Percentiles rank a stretch among this genome's conserved stretches.
These are phyloP conservation scores for Enteromius treurensis DNA, from an alignment of 2,797 vertebrate genomes.

Conservation along the genomic window DNA sequence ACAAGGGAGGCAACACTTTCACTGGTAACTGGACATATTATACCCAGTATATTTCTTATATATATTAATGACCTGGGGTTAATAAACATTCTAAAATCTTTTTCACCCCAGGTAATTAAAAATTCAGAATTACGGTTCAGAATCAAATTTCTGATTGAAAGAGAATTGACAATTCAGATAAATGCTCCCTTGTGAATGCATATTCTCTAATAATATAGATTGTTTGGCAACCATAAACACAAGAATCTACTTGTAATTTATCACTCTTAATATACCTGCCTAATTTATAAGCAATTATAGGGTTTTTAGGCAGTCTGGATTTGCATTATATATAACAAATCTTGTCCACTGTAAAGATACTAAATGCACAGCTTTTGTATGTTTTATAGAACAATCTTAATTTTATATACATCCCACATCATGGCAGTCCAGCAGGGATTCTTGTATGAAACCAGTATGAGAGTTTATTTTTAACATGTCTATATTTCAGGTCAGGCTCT, in stretches of 20 bases:
- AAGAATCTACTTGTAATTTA: neutral
- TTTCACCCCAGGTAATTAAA: no score
- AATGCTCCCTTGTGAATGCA: neutral
- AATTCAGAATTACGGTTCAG: neutral
- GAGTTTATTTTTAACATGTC: slow-evolving; percentile 4
- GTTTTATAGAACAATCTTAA: neutral
- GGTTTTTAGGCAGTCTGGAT: neutral
- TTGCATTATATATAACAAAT: neutral
- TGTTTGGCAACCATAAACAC: neutral
- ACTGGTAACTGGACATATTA: slow-evolving; percentile 48
- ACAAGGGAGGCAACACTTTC: slow-evolving; percentile 94
- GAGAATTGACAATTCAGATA: neutral
- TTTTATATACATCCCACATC: neutral
- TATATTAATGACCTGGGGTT: neutral
- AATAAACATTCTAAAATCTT: neutral
- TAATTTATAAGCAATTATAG: neutral
- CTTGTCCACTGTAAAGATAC: neutral
- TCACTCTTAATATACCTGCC: neutral
- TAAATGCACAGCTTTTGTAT: neutral
- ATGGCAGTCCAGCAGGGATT: neutral
- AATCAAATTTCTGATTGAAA: neutral
- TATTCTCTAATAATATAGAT: neutral
- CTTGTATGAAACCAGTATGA: neutral
- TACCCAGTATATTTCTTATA: neutral
- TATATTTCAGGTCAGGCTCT: slow-evolving; percentile 84